A percentile compares a stretch with the other conserved stretches of the same genome.
These are phyloP conservation scores for Hyles euphorbiae DNA, from an alignment of 1,140 invertebrate genomes.

Conservation along the genomic window DNA sequence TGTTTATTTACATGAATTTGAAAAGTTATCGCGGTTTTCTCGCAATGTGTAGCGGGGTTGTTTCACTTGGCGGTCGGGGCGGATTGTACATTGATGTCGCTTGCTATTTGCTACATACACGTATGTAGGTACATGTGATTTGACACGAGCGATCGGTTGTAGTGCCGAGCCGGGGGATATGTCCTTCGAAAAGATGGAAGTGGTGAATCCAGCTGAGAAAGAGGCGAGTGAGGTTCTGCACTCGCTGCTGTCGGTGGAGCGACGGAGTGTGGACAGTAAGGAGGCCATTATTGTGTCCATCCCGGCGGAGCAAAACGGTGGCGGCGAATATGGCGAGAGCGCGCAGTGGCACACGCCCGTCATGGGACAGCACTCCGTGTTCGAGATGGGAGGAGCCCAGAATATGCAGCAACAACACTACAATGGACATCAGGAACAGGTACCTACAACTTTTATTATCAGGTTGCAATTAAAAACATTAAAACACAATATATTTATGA, in stretches of 20 bases:
- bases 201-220: conserved; percentile 77
- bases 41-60: conserved; percentile 43
- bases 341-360: conserved; percentile 78
- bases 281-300: conserved; percentile 73
- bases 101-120: conserved; percentile 69
- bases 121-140: conserved; percentile 72
- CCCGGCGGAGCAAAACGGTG: conserved; percentile 60
- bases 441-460: conserved; percentile 10
- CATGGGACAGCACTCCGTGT: conserved; percentile 72
- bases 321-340: conserved; percentile 69
- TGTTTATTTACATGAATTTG: conserved; percentile 76
- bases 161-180: conserved; percentile 56
- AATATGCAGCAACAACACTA: conserved; percentile 66
- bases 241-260: conserved; percentile 78
- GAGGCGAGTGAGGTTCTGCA: conserved; percentile 81
- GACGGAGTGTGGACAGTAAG: conserved; percentile 75
- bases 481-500: neutral
- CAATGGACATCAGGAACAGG: conserved; percentile 70
- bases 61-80: conserved; percentile 48
- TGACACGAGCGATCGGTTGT: conserved; percentile 67
- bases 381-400: conserved; percentile 56
- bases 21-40: conserved; percentile 74
- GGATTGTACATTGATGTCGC: conserved; percentile 48
- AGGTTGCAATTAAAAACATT: neutral
- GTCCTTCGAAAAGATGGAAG: conserved; percentile 74